Conservation (phyloP, 1,140 invertebrate species). For the Drosophila willistoni region DNA sequence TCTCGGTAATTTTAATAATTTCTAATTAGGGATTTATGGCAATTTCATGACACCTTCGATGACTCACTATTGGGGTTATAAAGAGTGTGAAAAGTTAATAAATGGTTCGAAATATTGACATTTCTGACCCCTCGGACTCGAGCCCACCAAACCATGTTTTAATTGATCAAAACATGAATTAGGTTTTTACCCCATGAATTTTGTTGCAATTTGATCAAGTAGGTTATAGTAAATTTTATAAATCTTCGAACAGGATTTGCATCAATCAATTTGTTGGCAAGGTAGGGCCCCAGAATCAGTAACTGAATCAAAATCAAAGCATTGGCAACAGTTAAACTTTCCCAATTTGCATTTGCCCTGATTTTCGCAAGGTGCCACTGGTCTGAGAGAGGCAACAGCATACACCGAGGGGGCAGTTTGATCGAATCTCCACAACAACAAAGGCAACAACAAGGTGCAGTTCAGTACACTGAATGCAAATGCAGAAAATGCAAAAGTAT, state of each 20-base stretch:
- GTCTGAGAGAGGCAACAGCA: background rate
- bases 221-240: background rate
- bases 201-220: background rate
- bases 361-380: constrained; percentile 34
- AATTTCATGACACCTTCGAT: no score
- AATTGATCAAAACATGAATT: no score
- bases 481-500: constrained; percentile 14
- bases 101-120: no score
- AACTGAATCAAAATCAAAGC: constrained; percentile 40
- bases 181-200: no score
- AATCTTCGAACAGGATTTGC: constrained; percentile 54
- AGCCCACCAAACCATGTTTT: no score
- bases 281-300: constrained; percentile 32
- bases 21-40: no score
- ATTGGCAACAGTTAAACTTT: constrained; percentile 71
- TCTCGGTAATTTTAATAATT: no score
- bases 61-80: no score
- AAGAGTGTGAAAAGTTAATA: no score
- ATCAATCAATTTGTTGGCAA: constrained; percentile 51
- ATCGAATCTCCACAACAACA: constrained; percentile 24
- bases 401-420: background rate
- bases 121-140: no score
- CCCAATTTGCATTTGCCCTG: constrained; percentile 68
- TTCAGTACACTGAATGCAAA: constrained; percentile 41
- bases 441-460: constrained; percentile 21